phyloP scores from a whole-genome alignment of 2,888 invertebrate species.

The Caenorhabditis uteleia region DNA sequence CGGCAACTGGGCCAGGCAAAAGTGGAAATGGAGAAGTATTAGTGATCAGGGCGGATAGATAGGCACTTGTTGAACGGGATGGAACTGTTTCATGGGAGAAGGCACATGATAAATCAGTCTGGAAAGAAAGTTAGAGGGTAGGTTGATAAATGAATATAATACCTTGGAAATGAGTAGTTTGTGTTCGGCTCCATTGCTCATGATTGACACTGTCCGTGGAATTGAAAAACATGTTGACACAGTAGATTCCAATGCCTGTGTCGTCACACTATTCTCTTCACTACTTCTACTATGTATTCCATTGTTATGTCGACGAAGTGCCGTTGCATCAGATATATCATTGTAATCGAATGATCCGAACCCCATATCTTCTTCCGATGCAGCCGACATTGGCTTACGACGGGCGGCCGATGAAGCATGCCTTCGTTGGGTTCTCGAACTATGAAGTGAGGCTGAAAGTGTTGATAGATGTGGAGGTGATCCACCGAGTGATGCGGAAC shows the following conservation, averaged over 20 bases:
- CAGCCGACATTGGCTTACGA: constrained; percentile 45
- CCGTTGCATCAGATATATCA: constrained; percentile 55
- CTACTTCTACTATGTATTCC: constrained; percentile 34
- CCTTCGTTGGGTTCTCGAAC: constrained; percentile 9
- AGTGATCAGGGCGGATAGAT: constrained; percentile 70
- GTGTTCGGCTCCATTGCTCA: constrained; percentile 70
- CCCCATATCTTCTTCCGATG: constrained; percentile 67
- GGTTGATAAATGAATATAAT: not conserved
- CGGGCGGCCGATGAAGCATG: constrained; percentile 49
- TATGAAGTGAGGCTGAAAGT: constrained; percentile 23
- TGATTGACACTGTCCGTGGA: constrained; percentile 69
- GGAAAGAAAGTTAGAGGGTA: constrained; percentile 42
- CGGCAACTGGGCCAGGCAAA: constrained; percentile 70
- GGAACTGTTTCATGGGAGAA: constrained; percentile 71
- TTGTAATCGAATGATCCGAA: constrained; percentile 68
- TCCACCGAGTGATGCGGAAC: constrained; percentile 71
- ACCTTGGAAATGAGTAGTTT: constrained; percentile 61
- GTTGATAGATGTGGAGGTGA: constrained; percentile 69
- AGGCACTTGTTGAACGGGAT: constrained; percentile 70
- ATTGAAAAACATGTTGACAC: constrained; percentile 71
- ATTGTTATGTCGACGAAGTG: constrained; percentile 30
- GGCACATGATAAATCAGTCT: constrained; percentile 70
- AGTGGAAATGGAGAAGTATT: constrained; percentile 70
- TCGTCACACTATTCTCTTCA: constrained; percentile 46
- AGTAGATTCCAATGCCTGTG: constrained; percentile 66